Evolutionary conservation across 2,888 invertebrate species (phyloP), one percentile per base, ranked within the genome.

Genomic region (Thereva nobilitata): DNA sequence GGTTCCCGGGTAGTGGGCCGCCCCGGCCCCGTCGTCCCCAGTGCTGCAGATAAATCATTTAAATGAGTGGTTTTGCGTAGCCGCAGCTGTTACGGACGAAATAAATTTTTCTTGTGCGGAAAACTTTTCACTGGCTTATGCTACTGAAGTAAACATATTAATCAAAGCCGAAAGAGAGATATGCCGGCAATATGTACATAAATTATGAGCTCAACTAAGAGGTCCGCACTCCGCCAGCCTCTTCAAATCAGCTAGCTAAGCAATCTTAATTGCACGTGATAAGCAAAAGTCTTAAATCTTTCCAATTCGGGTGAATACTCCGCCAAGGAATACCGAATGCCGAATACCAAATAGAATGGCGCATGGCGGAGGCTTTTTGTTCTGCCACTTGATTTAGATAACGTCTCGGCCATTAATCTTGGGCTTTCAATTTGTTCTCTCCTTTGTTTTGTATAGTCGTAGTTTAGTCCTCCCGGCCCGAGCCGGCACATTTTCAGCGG

Each of bases 51-150:
- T 68, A 68, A 66, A 66, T 68, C 66, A 66, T 68, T 63, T 61
- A 68, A 68, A 68, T 68, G 63, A 63, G 64, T 68, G 68, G 57
- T 64, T 55, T 68, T 68, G 63, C 65, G 56, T 65, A 68, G 63
- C 66, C 68, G 52, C 68, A 68, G 66, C 61, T 68, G 68, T 66
- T 68, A 63, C 66, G 63, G 55, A 53, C 50, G 41, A 66, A 66
- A 66, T 66, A 63, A 66, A 63, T 68, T 68, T 66, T 66, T 68
- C 66, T 61, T 44, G 50, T 42, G 50, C 38, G 50, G 64, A 45
- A 53, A 64, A 64, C 64, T 61, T 61, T 61, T 50, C 50, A 50
- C 61, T 61, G 61, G 61, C 61, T 49, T 61, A 61, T 61, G 61
- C 50, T 61, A 12, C 61, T 61, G 61, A 61, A 61, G 61, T 61